phyloP scores from a whole-genome alignment of 1,140 invertebrate species.

The Solen grandis region DNA sequence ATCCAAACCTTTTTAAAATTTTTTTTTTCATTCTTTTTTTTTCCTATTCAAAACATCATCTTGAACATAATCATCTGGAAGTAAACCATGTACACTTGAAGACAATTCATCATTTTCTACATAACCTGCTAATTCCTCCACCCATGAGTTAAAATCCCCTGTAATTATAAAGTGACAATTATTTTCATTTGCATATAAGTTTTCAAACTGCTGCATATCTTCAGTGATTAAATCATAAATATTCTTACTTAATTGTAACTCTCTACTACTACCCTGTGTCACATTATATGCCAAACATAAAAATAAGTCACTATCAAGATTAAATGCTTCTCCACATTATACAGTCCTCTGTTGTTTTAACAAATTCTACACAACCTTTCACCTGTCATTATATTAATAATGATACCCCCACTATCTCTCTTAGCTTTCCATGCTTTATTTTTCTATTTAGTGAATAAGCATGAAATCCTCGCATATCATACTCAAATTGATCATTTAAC shows the following conservation, averaged over 20 bases:
- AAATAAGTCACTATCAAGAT: background rate
- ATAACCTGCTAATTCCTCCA: background rate
- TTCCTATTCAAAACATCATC: background rate
- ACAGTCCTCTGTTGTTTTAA: background rate
- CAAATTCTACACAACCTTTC: background rate
- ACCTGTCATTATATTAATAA: background rate
- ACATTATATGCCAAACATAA: conserved; percentile 6
- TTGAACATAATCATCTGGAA: background rate
- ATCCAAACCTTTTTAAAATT: conserved; percentile 1
- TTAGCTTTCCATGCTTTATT: too few species aligned
- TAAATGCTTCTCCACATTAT: background rate
- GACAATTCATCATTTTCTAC: background rate
- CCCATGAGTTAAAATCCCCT: conserved; percentile 17
- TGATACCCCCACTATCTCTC: conserved; percentile 15
- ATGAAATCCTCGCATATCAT: too few species aligned
- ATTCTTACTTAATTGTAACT: background rate
- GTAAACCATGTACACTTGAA: background rate
- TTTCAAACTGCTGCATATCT: conserved; percentile 8
- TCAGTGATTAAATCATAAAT: conserved; percentile 9
- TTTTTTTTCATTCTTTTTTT: conserved; percentile 17
- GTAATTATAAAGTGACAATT: background rate
- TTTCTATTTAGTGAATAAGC: too few species aligned
- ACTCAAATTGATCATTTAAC: too few species aligned
- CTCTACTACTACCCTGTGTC: background rate
- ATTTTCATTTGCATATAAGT: background rate